Evolutionary conservation across 2,888 invertebrate genomes (phyloP).

Genomic region (Pegoplata infirma): DNA sequence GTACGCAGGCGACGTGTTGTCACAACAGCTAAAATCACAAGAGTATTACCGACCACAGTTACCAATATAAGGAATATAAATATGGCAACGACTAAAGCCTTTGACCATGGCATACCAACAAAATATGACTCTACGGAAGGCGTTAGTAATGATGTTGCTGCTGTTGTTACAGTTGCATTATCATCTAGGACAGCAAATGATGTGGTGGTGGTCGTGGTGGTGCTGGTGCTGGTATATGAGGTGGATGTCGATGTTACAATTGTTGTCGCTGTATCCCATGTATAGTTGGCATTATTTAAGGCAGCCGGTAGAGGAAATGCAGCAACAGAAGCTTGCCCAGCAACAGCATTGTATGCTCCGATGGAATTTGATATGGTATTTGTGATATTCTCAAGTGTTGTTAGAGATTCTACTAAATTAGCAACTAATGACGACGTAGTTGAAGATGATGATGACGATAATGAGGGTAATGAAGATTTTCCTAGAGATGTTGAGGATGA

Average conservation of each 20-base stretch:
- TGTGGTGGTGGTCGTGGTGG: too few relatives aligned
- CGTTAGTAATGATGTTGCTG: slow-evolving; percentile 45
- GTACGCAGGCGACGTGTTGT: slow-evolving; percentile 92
- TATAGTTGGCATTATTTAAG: slow-evolving; percentile 33
- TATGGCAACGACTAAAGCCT: slow-evolving; percentile 80
- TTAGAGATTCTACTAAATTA: slow-evolving; percentile 23
- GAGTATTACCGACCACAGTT: slow-evolving; percentile 90
- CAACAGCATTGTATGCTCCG: neutral
- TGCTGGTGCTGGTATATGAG: too few relatives aligned
- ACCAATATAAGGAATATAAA: slow-evolving; percentile 84
- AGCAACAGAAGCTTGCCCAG: neutral
- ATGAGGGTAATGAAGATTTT: slow-evolving; percentile 10
- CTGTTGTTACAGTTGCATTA: slow-evolving; percentile 25
- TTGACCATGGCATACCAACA: slow-evolving; percentile 80
- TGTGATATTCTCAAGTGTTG: slow-evolving; percentile 11
- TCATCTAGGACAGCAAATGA: neutral
- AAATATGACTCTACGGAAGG: slow-evolving; percentile 67
- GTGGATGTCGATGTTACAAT: slow-evolving; percentile 31
- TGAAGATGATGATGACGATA: neutral
- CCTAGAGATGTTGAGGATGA: slow-evolving; percentile 12
- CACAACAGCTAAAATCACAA: slow-evolving; percentile 93
- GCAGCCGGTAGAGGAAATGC: neutral
- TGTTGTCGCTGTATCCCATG: slow-evolving; percentile 42
- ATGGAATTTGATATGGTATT: slow-evolving; percentile 18
- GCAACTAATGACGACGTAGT: slow-evolving; percentile 19